Conservation (phyloP, 2,113 vertebrate genomes). For the Microcebus lehilahytsara region DNA sequence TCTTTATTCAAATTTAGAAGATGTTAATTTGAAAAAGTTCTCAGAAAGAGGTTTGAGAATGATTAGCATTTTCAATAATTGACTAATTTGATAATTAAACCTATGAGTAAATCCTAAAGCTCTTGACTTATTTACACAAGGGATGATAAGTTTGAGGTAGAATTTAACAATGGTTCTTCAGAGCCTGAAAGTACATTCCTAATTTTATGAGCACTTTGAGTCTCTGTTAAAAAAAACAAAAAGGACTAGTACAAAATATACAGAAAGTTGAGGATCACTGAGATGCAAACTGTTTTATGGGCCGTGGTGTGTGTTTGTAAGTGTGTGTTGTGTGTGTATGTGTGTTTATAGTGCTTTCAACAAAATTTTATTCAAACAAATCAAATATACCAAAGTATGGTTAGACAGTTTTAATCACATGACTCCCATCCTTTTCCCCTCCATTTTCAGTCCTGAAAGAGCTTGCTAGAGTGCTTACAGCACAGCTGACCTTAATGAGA, state of each 20-base stretch:
- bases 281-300: background rate
- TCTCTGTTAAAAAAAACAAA: background rate
- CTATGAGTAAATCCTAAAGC: slow-evolving; percentile 36
- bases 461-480: background rate
- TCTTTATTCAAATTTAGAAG: slow-evolving; percentile 8
- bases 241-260: background rate
- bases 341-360: background rate
- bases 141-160: slow-evolving; percentile 8
- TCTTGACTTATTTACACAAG: slow-evolving; percentile 55
- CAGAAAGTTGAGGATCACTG: background rate
- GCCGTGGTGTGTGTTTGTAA: background rate
- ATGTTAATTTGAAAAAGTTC: background rate
- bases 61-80: slow-evolving; percentile 50
- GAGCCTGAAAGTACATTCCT: background rate
- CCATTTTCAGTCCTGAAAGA: background rate
- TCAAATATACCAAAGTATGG: background rate
- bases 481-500: background rate
- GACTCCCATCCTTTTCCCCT: accelerated
- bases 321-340: background rate
- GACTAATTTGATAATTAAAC: slow-evolving; percentile 55
- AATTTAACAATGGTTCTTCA: slow-evolving; percentile 36
- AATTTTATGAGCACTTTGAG: background rate
- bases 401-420: background rate
- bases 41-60: slow-evolving; percentile 16
- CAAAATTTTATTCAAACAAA: background rate